Evolutionary conservation across 2,888 invertebrate species (phyloP).

Genomic region (Drosophila anomalata): DNA sequence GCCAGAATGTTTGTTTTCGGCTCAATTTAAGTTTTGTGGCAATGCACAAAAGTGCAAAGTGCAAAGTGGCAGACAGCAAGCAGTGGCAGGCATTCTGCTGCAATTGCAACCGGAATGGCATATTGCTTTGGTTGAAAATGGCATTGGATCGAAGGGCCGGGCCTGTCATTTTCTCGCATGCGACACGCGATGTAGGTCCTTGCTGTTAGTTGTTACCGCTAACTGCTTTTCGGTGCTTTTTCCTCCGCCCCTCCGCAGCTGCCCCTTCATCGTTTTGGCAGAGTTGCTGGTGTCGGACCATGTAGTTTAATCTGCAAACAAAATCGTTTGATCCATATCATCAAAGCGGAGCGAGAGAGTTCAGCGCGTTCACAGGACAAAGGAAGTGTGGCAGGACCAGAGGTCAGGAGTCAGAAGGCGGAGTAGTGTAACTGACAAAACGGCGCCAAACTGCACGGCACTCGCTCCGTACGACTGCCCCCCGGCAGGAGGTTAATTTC

Average conservation of each 20-base stretch:
- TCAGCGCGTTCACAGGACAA: slow-evolving; percentile 4
- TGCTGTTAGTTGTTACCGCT: slow-evolving; percentile 32
- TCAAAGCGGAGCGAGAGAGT: slow-evolving; percentile 21
- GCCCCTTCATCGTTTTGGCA: slow-evolving; percentile 2
- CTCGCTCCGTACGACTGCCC: slow-evolving; percentile 50
- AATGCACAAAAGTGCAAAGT: slow-evolving; percentile 67
- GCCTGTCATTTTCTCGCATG: slow-evolving; percentile 73
- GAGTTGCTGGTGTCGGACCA: slow-evolving; percentile 42
- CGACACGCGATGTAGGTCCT: slow-evolving; percentile 62
- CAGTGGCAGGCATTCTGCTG: slow-evolving; percentile 62
- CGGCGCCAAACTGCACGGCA: slow-evolving; percentile 21
- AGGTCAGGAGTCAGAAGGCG: slow-evolving; percentile 16
- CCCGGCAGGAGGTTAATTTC: slow-evolving; percentile 74
- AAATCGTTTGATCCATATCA: slow-evolving; percentile 79
- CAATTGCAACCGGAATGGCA: slow-evolving; percentile 53
- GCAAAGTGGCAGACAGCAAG: slow-evolving; percentile 44
- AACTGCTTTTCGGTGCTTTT: slow-evolving; percentile 53
- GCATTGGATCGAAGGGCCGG: slow-evolving; percentile 25
- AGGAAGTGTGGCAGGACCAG: not conserved
- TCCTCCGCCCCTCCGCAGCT: not conserved
- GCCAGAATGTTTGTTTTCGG: slow-evolving; percentile 68
- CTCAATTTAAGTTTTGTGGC: slow-evolving; percentile 75
- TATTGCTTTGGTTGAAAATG: slow-evolving; percentile 14
- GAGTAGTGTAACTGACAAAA: slow-evolving; percentile 28
- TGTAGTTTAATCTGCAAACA: slow-evolving; percentile 74